Evolutionary conservation across 2,888 invertebrate species (phyloP).

Genomic region (Criorhina ranunculi): DNA sequence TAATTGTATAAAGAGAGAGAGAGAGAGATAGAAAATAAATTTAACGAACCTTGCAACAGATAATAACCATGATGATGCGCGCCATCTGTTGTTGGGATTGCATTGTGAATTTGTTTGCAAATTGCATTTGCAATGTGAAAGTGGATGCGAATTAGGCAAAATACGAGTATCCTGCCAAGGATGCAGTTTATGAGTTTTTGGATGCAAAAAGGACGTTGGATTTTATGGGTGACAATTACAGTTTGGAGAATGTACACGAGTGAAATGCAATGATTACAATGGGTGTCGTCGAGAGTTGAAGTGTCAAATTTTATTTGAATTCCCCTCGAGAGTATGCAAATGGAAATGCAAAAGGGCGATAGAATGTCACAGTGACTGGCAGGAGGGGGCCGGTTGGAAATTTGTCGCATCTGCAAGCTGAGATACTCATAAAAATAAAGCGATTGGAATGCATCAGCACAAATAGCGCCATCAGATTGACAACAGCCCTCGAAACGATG

Average conservation of each 20-base stretch:
- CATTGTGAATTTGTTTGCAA: conserved; percentile 59
- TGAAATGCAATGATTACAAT: conserved; percentile 48
- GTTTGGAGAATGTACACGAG: conserved; percentile 37
- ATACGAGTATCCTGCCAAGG: conserved; percentile 64
- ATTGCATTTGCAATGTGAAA: conserved; percentile 37
- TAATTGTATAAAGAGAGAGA: conserved; percentile 40
- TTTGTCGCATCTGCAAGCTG: too few relatives aligned
- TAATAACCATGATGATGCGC: conserved; percentile 66
- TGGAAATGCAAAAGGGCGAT: neutral
- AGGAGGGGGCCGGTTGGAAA: too few relatives aligned
- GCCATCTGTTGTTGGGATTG: conserved; percentile 73
- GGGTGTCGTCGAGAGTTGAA: conserved; percentile 36
- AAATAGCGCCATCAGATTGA: too few relatives aligned
- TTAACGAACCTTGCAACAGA: conserved; percentile 73
- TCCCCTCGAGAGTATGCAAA: neutral
- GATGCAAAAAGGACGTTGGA: conserved; percentile 37
- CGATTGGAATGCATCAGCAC: too few relatives aligned
- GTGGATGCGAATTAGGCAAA: conserved; percentile 62
- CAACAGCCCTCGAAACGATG: too few relatives aligned
- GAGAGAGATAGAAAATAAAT: conserved; percentile 53
- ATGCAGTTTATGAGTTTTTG: conserved; percentile 76
- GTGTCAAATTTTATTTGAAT: conserved; percentile 29
- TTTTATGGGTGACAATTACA: conserved; percentile 74
- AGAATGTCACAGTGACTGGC: too few relatives aligned
- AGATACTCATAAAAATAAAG: too few relatives aligned